phyloP scores from a whole-genome alignment of 2,797 vertebrate species.

The Lophotriccus pileatus region DNA sequence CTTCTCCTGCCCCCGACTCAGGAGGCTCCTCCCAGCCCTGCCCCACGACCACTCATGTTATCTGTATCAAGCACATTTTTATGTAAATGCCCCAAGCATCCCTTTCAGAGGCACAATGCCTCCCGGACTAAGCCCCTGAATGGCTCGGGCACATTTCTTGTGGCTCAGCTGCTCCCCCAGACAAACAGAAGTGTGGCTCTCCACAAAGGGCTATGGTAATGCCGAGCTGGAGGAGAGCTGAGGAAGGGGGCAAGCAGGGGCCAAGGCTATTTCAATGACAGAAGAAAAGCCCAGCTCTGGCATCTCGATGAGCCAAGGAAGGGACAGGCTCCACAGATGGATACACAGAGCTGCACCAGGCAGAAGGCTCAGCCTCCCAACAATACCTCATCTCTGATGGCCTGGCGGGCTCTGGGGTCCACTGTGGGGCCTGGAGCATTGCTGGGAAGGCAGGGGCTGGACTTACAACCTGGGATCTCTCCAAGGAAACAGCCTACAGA shows the following conservation, averaged over 20 bases:
- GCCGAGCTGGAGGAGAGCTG: neutral
- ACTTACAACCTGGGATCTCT: neutral
- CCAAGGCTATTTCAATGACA: constrained; percentile 40
- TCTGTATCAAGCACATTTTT: constrained; percentile 67
- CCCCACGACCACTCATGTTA: constrained; percentile 30
- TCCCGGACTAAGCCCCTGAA: constrained; percentile 44
- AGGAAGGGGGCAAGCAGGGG: constrained; percentile 26
- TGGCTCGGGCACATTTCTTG: constrained; percentile 37
- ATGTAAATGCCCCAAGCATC: constrained; percentile 62
- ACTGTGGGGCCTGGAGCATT: accelerated
- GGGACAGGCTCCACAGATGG: neutral
- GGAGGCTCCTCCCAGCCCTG: neutral
- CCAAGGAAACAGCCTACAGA: neutral
- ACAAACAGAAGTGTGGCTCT: constrained; percentile 62
- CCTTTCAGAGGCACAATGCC: constrained; percentile 65
- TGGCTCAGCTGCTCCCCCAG: constrained; percentile 66
- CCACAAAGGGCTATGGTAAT: constrained; percentile 58
- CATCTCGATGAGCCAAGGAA: neutral
- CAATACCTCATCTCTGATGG: neutral
- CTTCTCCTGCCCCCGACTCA: neutral
- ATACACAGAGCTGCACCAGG: neutral
- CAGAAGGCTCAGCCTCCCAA: neutral
- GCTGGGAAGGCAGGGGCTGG: neutral
- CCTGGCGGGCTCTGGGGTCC: neutral
- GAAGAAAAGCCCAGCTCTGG: neutral